Conservation (phyloP, 1,140 invertebrate species). For the Neodiprion fabricii region DNA sequence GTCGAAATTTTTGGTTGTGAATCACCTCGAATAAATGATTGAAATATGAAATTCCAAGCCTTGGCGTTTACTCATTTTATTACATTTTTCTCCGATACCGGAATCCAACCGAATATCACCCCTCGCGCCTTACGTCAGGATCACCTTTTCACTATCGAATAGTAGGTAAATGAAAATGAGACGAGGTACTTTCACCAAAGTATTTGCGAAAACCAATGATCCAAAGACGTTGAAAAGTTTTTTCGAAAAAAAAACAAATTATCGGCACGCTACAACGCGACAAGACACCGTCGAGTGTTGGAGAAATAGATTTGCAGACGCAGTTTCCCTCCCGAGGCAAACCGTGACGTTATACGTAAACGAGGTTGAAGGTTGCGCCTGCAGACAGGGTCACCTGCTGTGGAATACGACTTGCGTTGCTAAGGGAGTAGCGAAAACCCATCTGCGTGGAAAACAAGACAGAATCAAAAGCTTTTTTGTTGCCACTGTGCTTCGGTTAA, state of each 20-base stretch:
- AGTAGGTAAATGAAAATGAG: background rate
- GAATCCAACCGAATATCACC: background rate
- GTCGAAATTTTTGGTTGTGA: background rate
- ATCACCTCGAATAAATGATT: conserved; percentile 39
- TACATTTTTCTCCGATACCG: conserved; percentile 15
- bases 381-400: no score
- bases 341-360: background rate
- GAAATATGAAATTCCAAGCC: conserved; percentile 39
- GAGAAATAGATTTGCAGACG: no score
- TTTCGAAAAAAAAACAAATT: no score
- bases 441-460: conserved; percentile 17
- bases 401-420: background rate
- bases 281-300: no score
- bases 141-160: background rate
- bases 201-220: no score
- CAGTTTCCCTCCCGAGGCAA: background rate
- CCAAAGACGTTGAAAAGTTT: no score
- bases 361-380: background rate
- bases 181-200: no score
- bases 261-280: no score
- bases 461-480: conserved; percentile 15
- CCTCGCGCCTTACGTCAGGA: no score
- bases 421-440: conserved; percentile 7
- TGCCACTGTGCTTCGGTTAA: background rate
- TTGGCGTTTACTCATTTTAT: conserved; percentile 33